Base-by-base conservation (phyloP, 2,888 invertebrate genomes). In the Thumatha senex region DNA sequence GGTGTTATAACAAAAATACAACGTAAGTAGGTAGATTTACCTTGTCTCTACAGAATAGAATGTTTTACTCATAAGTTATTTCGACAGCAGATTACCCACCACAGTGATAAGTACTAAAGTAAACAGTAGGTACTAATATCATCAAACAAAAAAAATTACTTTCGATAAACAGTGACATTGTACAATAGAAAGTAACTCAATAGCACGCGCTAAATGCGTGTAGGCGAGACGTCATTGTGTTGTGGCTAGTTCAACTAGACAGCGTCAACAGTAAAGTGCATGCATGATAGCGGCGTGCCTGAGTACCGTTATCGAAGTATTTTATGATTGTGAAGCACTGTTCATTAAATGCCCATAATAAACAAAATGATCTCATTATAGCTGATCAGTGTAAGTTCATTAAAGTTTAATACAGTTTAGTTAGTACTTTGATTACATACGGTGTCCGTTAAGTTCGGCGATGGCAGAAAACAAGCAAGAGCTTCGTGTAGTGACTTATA, bases 401-500 rank as follows among this genome's bases (percentile, higher is more conserved):
- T 12, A 12, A 38, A 48, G 49, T 50, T 46, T 39, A 41, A 47
- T 33, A 45, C 46, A 49, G 53, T 24, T 48, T 56, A 61, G 7
- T 7, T 31, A 3, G 11, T 31, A 7, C 31, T 2, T 2, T 31
- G 3, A 31, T 5, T 8, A 10, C 8, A 49, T 66, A 33, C 46
- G 44, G 48, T 45, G 18, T 35, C 12, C 12, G 30, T 36, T 36
- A 29, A 40, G 48, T 49, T 41, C 49, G 46, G 80, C 69, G 65
- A 90, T 89, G 90, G 76, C 86, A 34, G 63, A 67, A 60, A 70
- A 65, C 48, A 85, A 82, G 61, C 63, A 69, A 51, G 86, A 89
- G 59, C 74, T 94, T 49, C 89, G 93, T 10, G 72, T 94, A 40
- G 86, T 92, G 56, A 94, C 94, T 0, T 94, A 93, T 71, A 91